phyloP scores from a whole-genome alignment of 53 echinoderm and acorn worm genomes.

The Apostichopus leukothele region DNA sequence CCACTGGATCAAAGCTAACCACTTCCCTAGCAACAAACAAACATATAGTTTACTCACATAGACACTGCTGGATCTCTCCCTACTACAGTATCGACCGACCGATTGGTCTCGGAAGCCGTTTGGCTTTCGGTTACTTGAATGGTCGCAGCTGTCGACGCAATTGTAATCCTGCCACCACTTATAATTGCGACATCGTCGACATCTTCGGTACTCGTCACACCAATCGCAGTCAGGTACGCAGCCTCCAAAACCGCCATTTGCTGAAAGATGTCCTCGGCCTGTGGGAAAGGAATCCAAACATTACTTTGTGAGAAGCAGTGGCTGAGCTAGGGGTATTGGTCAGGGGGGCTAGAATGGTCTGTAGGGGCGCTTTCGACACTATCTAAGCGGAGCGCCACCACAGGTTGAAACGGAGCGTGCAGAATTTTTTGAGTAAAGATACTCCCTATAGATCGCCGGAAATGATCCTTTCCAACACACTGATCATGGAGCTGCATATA shows the following conservation, averaged over 20 bases:
- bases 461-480: no score
- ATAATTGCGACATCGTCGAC: conserved; percentile 62
- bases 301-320: no score
- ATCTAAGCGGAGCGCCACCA: no score
- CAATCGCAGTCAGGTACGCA: conserved; percentile 71
- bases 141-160: conserved; percentile 63
- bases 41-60: conserved; percentile 8
- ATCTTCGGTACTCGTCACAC: conserved; percentile 66
- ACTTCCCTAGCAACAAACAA: not conserved
- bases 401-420: no score
- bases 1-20: no score
- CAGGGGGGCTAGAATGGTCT: no score
- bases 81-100: not conserved
- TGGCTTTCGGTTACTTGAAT: conserved; percentile 35
- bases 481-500: no score
- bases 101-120: not conserved
- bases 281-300: not conserved
- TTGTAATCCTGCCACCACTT: conserved; percentile 74
- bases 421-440: no score
- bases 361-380: no score
- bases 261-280: conserved; percentile 70
- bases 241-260: conserved; percentile 71
- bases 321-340: no score
- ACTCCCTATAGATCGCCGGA: no score
- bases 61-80: not conserved